phyloP scores from a whole-genome alignment of 2,888 invertebrate species.

The Crepidodera aurea region DNA sequence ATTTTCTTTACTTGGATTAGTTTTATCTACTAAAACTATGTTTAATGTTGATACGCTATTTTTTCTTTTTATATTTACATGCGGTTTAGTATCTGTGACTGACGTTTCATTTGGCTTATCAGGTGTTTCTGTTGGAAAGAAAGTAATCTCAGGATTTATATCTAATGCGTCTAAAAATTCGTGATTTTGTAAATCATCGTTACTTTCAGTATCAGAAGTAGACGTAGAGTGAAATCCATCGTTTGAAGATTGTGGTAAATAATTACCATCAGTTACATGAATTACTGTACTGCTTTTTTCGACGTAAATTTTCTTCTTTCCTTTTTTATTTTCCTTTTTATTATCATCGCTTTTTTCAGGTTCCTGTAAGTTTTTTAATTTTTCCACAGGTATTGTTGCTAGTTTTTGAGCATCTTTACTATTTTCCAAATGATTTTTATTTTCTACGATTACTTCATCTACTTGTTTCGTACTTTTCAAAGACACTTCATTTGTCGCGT shows the following conservation, averaged over 20 bases:
- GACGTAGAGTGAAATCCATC: conserved; percentile 29
- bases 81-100: neutral
- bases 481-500: no score
- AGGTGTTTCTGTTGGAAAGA: neutral
- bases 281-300: conserved; percentile 60
- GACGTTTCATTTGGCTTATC: neutral
- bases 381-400: neutral
- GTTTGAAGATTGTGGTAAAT: conserved; percentile 36
- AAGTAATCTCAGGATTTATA: conserved; percentile 21
- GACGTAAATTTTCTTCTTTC: conserved; percentile 51
- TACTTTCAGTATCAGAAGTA: conserved; percentile 47
- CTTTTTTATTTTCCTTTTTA: conserved; percentile 9
- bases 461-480: no score
- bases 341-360: conserved; percentile 10
- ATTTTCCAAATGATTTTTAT: neutral
- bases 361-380: neutral
- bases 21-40: conserved; percentile 29
- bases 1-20: conserved; percentile 15
- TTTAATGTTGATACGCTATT: conserved; percentile 45
- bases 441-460: no score
- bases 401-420: neutral
- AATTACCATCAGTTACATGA: conserved; percentile 53
- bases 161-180: conserved; percentile 51
- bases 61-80: conserved; percentile 40
- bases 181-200: conserved; percentile 44